Evolutionary conservation across 2,797 vertebrate species (phyloP), one percentile per base, ranked within the genome.

Genomic region (Sebastes taczanowskii): DNA sequence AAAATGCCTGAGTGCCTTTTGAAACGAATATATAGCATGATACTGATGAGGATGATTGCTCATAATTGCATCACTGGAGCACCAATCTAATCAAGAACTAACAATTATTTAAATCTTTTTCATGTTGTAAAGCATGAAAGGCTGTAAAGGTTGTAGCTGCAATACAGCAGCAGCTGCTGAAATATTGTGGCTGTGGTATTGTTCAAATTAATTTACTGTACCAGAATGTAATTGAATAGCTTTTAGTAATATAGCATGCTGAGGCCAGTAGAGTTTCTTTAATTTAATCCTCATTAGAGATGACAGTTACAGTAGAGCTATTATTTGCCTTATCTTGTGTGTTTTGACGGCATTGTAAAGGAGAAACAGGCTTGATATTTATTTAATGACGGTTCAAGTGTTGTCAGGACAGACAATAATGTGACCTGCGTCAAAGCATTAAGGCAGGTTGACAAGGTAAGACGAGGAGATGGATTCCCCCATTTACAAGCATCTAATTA

Each of bases 401-500:
- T 72, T 78, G 76, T 72, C 58, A 52, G 67, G 84, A 85, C 46
- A 56, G 81, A 65, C 58, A 78, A 88, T 79, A 75, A 85, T 68
- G 72, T 63, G 89, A 93, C 82, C 84, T 63, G 81, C 73, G 74
- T 42, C 73, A 65, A 84, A 78, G 85, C 78, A 70, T 86, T 72
- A 71, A 74, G 59, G 64, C 80, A 27, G 18, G 78, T 78, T 86
- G 75, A 87, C 64, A 72, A 74, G 70, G 90, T 91, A 93, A 94
- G 83, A 87, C 4, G 75, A 92, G 91, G 72, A 87, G 88, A 81
- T 77, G 65, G 87, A 85, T 80, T 84, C 78, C 85, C 91, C 80
- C 70, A 84, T 87, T 94, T 89, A 92, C 79, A 85, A 89, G 84
- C 78, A 67, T 92, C 86, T 94, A 80, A 90, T 94, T 92, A 93